Evolutionary conservation across 1,140 invertebrate species (phyloP).

Genomic region (Cyclargus thomasi): DNA sequence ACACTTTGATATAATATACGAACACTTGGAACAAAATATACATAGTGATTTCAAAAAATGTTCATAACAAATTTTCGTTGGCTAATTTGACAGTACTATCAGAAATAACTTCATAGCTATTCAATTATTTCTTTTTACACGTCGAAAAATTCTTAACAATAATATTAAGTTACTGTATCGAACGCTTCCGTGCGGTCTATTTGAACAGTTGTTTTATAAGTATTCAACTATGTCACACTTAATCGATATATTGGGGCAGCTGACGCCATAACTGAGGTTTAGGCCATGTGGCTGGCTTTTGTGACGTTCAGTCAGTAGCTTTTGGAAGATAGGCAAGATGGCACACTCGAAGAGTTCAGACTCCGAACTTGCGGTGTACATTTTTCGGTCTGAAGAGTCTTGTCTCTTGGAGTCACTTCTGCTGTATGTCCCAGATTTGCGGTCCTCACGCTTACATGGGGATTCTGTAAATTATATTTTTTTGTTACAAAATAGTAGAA

Average conservation of each 20-base stretch:
- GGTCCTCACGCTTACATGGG: constrained; percentile 54
- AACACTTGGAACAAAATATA: neutral
- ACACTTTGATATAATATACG: neutral
- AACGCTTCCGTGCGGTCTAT: neutral
- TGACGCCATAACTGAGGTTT: constrained; percentile 86
- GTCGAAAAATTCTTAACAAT: neutral
- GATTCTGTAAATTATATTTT: constrained; percentile 40
- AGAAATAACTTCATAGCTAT: neutral
- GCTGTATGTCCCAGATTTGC: constrained; percentile 57
- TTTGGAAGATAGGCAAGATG: constrained; percentile 93
- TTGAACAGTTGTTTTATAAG: constrained; percentile 76
- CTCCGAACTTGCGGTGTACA: constrained; percentile 88
- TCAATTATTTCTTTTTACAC: neutral
- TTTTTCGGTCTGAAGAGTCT: constrained; percentile 72
- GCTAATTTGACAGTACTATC: neutral
- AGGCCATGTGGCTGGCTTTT: constrained; percentile 78
- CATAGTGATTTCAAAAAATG: neutral
- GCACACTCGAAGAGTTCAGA: constrained; percentile 86
- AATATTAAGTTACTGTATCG: neutral
- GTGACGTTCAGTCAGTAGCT: constrained; percentile 88
- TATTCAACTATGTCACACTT: constrained; percentile 97
- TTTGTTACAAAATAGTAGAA: neutral
- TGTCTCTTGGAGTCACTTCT: constrained; percentile 59
- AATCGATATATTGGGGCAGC: constrained; percentile 94
- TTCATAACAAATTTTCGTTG: neutral